Percentiles rank a stretch among this genome's conserved stretches.
Evolutionary conservation across 2,113 vertebrate species (phyloP).

Genomic region (Bostrychus sinensis): DNA sequence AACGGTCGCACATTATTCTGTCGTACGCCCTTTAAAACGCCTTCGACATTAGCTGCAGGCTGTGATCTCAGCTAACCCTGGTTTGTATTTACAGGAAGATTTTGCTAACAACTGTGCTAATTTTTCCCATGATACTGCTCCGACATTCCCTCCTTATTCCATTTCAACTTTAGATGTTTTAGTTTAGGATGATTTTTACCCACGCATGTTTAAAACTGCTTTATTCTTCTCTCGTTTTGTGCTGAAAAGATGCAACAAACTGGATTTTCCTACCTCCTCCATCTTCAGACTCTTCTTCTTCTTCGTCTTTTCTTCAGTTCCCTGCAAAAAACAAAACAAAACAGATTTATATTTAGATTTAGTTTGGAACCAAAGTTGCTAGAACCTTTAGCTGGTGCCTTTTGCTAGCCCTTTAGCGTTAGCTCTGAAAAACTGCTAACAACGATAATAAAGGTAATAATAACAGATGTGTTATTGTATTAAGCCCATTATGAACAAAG

Average conservation of each 20-base stretch:
- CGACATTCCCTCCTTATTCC: too few relatives aligned
- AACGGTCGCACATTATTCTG: too few relatives aligned
- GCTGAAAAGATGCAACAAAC: slow-evolving; percentile 69
- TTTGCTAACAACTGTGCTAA: too few relatives aligned
- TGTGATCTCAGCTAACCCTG: too few relatives aligned
- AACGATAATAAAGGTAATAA: too few relatives aligned
- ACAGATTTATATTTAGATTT: background rate
- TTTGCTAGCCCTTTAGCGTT: background rate
- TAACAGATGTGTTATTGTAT: too few relatives aligned
- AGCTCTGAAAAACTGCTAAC: background rate
- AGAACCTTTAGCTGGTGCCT: background rate
- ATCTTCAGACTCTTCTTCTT: slow-evolving; percentile 28
- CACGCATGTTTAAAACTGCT: slow-evolving; percentile 2
- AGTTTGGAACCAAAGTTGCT: background rate
- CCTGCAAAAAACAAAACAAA: background rate
- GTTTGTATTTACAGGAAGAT: too few relatives aligned
- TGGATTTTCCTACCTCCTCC: slow-evolving; percentile 51
- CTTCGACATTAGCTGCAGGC: too few relatives aligned
- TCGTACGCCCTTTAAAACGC: too few relatives aligned
- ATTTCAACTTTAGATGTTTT: background rate
- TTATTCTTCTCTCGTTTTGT: slow-evolving; percentile 17
- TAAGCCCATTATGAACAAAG: background rate
- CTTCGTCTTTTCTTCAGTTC: background rate
- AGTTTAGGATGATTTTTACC: background rate
- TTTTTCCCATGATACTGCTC: too few relatives aligned